Evolutionary conservation across 2,888 invertebrate genomes (phyloP).

Genomic region (Elegia similella): DNA sequence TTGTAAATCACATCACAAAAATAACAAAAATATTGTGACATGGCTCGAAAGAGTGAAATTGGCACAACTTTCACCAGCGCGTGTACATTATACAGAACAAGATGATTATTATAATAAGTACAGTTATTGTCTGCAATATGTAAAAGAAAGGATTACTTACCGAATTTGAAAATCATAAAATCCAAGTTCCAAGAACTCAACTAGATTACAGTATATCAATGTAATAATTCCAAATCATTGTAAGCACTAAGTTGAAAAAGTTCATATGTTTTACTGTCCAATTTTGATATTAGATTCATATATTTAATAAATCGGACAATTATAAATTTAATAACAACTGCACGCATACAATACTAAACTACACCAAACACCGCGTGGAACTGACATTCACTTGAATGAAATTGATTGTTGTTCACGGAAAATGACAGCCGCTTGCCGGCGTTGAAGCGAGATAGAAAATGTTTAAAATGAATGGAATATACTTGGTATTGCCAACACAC

Average conservation of each 20-base stretch:
- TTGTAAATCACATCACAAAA: neutral
- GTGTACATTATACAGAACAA: neutral
- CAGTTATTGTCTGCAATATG: conserved; percentile 18
- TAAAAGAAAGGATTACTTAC: conserved; percentile 61
- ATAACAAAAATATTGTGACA: neutral
- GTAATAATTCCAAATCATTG: conserved; percentile 48
- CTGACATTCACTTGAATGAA: conserved; percentile 15
- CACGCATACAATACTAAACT: conserved; percentile 1
- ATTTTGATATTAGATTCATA: conserved; percentile 21
- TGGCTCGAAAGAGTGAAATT: neutral
- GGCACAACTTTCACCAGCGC: conserved; percentile 3
- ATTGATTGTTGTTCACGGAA: conserved; percentile 6
- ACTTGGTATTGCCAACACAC: neutral
- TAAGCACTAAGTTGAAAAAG: conserved; percentile 46
- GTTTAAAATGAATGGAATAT: neutral
- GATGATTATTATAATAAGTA: neutral
- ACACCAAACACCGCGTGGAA: conserved; percentile 22
- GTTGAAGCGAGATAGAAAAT: neutral
- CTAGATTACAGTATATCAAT: conserved; percentile 38
- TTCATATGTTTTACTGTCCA: conserved; percentile 6
- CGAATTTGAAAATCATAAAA: conserved; percentile 62
- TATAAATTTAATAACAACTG: conserved; percentile 12
- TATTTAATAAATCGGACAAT: conserved; percentile 18
- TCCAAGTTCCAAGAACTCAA: conserved; percentile 71
- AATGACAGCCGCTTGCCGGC: conserved; percentile 7